Evolutionary conservation across 2,797 vertebrate genomes (phyloP).

Genomic region (Amblyraja radiata): DNA sequence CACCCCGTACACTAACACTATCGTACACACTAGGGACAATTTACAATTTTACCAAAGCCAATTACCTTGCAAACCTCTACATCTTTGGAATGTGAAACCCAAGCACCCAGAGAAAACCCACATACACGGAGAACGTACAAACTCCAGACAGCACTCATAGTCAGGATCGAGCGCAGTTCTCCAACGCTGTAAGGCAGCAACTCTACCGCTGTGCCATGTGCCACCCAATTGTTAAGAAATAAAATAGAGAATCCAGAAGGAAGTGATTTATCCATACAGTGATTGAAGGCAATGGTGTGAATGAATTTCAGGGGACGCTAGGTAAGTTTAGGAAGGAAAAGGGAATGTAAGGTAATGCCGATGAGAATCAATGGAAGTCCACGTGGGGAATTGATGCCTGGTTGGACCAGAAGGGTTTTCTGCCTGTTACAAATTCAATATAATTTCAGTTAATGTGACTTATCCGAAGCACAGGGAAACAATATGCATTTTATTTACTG

Average conservation of each 20-base stretch:
- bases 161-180: no score
- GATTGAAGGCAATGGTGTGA: neutral
- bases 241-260: neutral
- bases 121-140: no score
- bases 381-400: neutral
- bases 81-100: no score
- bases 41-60: no score
- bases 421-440: neutral
- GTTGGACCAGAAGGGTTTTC: neutral
- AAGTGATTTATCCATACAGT: neutral
- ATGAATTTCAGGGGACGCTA: neutral
- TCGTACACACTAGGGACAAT: no score
- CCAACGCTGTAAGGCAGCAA: no score
- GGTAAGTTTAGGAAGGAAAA: neutral
- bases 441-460: neutral
- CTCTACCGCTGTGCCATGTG: no score
- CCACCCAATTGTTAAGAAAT: no score
- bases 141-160: no score
- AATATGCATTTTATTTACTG: neutral
- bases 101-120: no score
- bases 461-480: neutral
- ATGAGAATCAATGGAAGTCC: neutral
- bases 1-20: no score
- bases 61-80: no score
- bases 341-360: neutral